Conservation (phyloP, 2,888 invertebrate species). For the Rhaphigaster nebulosa region DNA sequence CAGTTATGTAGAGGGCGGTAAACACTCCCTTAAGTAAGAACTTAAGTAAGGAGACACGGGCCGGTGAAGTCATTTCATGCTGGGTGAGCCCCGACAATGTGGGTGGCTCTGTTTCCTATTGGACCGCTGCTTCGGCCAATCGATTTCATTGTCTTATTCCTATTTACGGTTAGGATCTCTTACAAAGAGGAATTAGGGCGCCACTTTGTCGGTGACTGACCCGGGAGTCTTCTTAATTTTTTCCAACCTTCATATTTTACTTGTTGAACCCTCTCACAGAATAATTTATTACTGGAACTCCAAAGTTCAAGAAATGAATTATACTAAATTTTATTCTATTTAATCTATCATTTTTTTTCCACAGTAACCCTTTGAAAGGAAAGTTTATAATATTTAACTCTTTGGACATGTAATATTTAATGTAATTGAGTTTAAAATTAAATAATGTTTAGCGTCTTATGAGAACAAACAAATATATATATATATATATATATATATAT, state of each 20-base stretch:
- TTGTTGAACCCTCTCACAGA: neutral
- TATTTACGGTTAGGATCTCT: constrained; percentile 21
- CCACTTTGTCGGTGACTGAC: neutral
- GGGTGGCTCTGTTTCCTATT: constrained; percentile 46
- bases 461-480: no score
- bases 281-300: neutral
- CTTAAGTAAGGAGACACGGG: constrained; percentile 42
- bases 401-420: no score
- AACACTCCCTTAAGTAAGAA: constrained; percentile 41
- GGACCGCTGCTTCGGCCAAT: constrained; percentile 37
- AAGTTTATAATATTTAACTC: no score
- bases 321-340: no score
- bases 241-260: neutral
- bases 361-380: no score
- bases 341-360: no score
- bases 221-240: neutral
- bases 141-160: constrained; percentile 30
- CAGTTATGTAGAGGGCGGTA: neutral
- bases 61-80: constrained; percentile 39
- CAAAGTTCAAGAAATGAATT: neutral
- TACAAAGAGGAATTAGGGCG: neutral
- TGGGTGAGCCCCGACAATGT: constrained; percentile 10
- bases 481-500: neutral
- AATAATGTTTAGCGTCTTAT: no score
- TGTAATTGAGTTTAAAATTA: no score